Percentiles rank a stretch among this genome's conserved stretches.
Conservation (phyloP, 2,888 invertebrate species). For the Ennomos quercinarius region DNA sequence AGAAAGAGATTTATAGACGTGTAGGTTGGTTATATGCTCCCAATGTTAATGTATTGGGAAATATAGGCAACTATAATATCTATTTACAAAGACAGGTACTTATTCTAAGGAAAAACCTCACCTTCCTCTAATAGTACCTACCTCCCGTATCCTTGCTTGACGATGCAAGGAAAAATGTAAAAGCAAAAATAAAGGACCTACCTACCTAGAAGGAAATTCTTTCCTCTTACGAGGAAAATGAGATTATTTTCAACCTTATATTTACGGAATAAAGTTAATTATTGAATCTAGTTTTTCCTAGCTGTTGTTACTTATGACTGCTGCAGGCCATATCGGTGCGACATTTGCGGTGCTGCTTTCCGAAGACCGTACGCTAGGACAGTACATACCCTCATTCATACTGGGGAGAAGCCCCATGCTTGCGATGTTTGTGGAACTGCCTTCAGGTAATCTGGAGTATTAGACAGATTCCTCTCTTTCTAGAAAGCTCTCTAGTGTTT, state of each 20-base stretch:
- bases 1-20: too few relatives aligned
- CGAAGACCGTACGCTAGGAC: slow-evolving; percentile 77
- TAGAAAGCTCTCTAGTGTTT: too few relatives aligned
- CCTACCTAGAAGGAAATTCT: neutral
- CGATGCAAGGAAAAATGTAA: slow-evolving; percentile 16
- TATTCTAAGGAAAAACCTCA: slow-evolving; percentile 8
- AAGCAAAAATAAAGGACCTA: slow-evolving; percentile 8
- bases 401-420: slow-evolving; percentile 79
- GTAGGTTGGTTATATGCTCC: too few relatives aligned
- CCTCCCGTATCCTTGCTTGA: slow-evolving; percentile 11
- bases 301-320: slow-evolving; percentile 4
- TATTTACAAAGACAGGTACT: too few relatives aligned
- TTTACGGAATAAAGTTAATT: neutral
- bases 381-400: slow-evolving; percentile 79
- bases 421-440: slow-evolving; percentile 80
- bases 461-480: too few relatives aligned
- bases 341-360: slow-evolving; percentile 80
- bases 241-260: slow-evolving; percentile 4
- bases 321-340: slow-evolving; percentile 74
- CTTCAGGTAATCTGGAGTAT: slow-evolving; percentile 62
- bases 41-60: too few relatives aligned
- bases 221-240: slow-evolving; percentile 6
- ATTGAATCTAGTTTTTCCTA: neutral
- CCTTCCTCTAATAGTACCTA: slow-evolving; percentile 1
- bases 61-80: too few relatives aligned